These are phyloP conservation scores for Patiria pectinifera DNA, from an alignment of 53 echinoderm and acorn worm species.

Conservation along the genomic window DNA sequence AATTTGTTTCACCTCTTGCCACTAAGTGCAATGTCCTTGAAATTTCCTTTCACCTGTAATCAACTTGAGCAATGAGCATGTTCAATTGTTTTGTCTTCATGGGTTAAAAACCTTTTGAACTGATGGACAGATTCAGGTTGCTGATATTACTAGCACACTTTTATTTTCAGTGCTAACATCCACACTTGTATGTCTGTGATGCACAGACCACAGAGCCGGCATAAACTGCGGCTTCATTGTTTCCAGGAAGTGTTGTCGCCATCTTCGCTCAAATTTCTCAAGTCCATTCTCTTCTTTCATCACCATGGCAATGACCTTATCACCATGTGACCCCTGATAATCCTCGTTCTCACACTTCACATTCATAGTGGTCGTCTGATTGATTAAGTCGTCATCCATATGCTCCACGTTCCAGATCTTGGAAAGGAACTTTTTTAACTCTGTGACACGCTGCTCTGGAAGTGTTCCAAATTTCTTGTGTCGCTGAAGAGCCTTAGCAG, in stretches of 20 bases:
- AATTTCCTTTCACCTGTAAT: too few species aligned
- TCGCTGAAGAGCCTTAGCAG: conserved; percentile 83
- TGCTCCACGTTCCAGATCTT: conserved; percentile 63
- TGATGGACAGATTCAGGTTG: not conserved
- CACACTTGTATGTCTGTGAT: conserved; percentile 74
- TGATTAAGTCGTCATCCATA: conserved; percentile 66
- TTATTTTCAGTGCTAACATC: not conserved
- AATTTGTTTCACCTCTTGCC: too few species aligned
- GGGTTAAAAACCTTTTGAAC: too few species aligned
- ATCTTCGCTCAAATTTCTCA: conserved; percentile 84
- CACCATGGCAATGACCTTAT: conserved; percentile 76
- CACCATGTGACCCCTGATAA: conserved; percentile 83
- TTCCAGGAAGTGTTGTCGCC: conserved; percentile 86
- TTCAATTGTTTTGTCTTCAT: too few species aligned
- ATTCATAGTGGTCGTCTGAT: conserved; percentile 58
- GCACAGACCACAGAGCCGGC: conserved; percentile 94
- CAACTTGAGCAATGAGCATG: too few species aligned
- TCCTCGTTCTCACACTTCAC: conserved; percentile 75
- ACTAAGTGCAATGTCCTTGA: too few species aligned
- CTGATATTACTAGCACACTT: not conserved
- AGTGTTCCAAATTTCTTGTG: conserved; percentile 67
- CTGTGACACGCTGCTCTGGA: conserved; percentile 75
- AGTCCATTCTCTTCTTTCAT: conserved; percentile 69
- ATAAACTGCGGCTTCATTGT: conserved; percentile 84
- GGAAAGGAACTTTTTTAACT: conserved; percentile 63